Evolutionary conservation across 2,888 invertebrate species (phyloP).

Genomic region (Cistogaster globosa): DNA sequence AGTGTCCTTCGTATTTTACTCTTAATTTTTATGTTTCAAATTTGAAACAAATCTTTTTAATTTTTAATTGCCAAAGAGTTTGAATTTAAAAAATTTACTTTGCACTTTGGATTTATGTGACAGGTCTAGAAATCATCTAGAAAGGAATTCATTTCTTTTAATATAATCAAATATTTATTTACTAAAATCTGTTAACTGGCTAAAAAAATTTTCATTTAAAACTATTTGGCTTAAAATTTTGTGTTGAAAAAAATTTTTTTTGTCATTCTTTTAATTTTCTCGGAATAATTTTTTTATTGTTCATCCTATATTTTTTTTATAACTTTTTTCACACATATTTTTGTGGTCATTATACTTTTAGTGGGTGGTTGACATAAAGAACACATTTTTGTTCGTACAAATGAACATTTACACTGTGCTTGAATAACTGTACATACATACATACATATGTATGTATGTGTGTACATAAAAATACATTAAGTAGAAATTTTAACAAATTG

Average conservation of each 20-base stretch:
- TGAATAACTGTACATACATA: not conserved
- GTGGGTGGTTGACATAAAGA: conserved; percentile 67
- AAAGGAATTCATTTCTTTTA: not conserved
- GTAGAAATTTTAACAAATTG: conserved; percentile 35
- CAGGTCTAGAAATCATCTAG: conserved; percentile 14
- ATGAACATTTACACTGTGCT: too few species aligned
- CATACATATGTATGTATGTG: too few species aligned
- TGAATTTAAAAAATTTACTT: not conserved
- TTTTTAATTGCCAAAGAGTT: too few species aligned
- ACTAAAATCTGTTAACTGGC: conserved; percentile 34
- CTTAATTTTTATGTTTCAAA: too few species aligned
- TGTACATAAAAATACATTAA: conserved; percentile 3
- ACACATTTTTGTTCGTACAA: not conserved
- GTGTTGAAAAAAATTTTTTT: too few species aligned
- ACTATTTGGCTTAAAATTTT: not conserved
- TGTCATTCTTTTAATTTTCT: not conserved
- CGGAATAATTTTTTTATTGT: not conserved
- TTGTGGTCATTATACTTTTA: conserved; percentile 63
- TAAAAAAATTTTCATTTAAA: conserved; percentile 17
- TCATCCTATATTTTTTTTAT: not conserved
- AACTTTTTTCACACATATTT: not conserved
- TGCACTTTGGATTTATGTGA: not conserved
- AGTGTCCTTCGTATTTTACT: too few species aligned
- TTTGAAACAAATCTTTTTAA: too few species aligned
- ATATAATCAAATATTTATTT: conserved; percentile 11